These are phyloP conservation scores for Nothobranchius kuhntae DNA, from an alignment of 2,113 vertebrate genomes.

Conservation along the genomic window DNA sequence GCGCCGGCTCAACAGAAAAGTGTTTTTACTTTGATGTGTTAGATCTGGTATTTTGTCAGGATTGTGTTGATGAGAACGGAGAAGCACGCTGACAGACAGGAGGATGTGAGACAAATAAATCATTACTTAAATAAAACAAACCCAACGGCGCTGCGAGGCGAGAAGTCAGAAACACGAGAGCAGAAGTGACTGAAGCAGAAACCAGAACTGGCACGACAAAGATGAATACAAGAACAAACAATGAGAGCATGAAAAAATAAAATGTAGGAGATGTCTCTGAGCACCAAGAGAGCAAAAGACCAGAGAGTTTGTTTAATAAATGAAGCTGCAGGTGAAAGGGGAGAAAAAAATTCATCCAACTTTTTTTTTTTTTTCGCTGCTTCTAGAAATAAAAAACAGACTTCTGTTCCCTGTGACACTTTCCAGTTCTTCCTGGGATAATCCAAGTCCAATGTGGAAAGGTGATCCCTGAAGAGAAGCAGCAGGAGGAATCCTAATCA, in stretches of 20 bases:
- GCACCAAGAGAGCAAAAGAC: neutral
- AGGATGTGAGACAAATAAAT: constrained; percentile 1
- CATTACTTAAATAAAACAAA: neutral
- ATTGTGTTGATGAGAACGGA: neutral
- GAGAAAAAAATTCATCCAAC: neutral
- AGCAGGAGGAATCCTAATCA: no score
- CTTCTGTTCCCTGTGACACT: no score
- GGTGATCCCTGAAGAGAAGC: no score
- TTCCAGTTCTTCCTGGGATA: no score
- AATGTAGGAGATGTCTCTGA: no score
- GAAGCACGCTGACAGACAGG: neutral
- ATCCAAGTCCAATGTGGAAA: no score
- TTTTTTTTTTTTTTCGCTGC: no score
- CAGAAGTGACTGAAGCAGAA: neutral
- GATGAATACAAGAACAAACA: neutral
- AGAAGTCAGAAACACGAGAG: neutral
- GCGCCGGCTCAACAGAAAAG: no score
- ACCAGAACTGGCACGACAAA: neutral
- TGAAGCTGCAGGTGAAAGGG: neutral
- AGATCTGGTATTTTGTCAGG: neutral
- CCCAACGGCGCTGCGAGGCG: neutral
- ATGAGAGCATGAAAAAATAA: neutral
- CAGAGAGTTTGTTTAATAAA: neutral
- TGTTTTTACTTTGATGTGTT: neutral
- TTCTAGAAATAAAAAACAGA: no score